Percentiles rank a stretch among this genome's conserved stretches.
These are phyloP conservation scores for Halictus quadricinctus DNA, from an alignment of 2,888 invertebrate species.

Conservation along the genomic window DNA sequence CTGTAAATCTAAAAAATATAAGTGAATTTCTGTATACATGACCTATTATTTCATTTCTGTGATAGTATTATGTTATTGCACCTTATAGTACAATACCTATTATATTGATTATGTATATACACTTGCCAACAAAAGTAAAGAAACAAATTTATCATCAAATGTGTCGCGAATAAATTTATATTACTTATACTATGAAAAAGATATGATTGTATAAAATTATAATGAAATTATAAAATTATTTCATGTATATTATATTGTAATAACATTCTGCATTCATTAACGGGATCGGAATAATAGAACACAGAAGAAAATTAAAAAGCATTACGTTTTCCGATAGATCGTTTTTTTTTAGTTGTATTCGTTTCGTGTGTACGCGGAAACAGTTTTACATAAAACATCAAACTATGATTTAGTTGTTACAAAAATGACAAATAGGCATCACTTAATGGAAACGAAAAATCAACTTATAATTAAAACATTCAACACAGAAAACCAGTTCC, in stretches of 20 bases:
- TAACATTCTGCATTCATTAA: background rate
- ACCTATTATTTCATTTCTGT: conserved; percentile 66
- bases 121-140: conserved; percentile 21
- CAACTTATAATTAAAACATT: background rate
- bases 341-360: background rate
- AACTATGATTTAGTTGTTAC: background rate
- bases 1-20: conserved; percentile 82
- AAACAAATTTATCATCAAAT: background rate
- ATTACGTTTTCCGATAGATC: background rate
- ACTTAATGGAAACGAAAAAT: background rate
- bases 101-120: conserved; percentile 64
- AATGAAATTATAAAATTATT: background rate
- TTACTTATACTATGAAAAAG: background rate
- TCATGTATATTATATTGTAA: background rate
- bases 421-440: background rate
- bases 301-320: background rate
- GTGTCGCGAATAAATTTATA: background rate
- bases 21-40: conserved; percentile 77
- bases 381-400: background rate
- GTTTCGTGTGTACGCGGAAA: background rate
- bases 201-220: background rate
- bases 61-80: conserved; percentile 64
- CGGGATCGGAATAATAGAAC: background rate
- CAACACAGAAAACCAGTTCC: background rate
- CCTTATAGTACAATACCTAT: conserved; percentile 63